Evolutionary conservation across 1,140 invertebrate species (phyloP).

Genomic region (Papilio xuthus): DNA sequence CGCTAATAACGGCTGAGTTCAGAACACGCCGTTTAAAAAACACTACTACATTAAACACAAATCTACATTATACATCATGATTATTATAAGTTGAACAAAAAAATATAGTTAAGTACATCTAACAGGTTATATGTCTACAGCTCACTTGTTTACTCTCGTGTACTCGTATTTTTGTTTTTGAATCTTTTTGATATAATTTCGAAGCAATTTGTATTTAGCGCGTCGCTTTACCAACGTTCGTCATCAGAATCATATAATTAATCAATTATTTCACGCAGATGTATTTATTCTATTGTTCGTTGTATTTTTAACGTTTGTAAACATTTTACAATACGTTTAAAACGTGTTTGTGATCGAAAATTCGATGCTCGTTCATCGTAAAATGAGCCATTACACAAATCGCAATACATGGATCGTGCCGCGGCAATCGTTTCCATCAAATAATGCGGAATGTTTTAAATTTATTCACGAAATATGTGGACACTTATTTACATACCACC

Average conservation of each 20-base stretch:
- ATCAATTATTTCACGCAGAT: background rate
- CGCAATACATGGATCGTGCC: slow-evolving; percentile 34
- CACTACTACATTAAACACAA: background rate
- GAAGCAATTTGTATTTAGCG: background rate
- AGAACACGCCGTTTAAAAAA: background rate
- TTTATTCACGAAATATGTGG: slow-evolving; percentile 22
- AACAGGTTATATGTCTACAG: too few species aligned
- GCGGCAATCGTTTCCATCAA: slow-evolving; percentile 37
- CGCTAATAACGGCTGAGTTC: slow-evolving; percentile 28
- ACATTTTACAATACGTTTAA: slow-evolving; percentile 36
- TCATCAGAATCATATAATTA: slow-evolving; percentile 3
- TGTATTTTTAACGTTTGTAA: slow-evolving; percentile 58
- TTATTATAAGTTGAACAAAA: too few species aligned
- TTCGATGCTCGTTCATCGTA: slow-evolving; percentile 32
- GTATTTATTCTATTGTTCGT: slow-evolving; percentile 29
- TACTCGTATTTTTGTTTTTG: too few species aligned
- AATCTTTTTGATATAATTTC: background rate
- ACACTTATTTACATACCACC: slow-evolving; percentile 1
- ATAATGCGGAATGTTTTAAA: slow-evolving; percentile 34
- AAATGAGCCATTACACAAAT: slow-evolving; percentile 39
- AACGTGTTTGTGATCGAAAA: slow-evolving; percentile 33
- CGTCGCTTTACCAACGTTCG: background rate
- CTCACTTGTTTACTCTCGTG: too few species aligned
- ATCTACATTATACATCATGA: background rate
- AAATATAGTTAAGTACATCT: too few species aligned